Percentiles rank a stretch among this genome's conserved stretches.
Evolutionary conservation across 2,888 invertebrate genomes (phyloP).

Genomic region (Pyrgus malvae): DNA sequence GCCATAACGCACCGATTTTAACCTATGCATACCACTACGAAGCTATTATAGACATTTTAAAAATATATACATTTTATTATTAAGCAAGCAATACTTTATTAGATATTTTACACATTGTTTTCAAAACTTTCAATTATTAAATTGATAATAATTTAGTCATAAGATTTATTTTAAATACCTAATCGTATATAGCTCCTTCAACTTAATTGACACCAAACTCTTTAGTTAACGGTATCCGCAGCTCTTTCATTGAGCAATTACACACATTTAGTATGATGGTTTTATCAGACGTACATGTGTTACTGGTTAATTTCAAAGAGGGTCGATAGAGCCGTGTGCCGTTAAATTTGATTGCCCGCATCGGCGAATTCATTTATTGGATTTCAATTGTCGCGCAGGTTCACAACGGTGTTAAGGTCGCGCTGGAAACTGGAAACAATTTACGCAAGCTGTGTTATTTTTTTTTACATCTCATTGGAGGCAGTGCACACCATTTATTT

Average conservation of each 20-base stretch:
- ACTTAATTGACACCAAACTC: too few relatives aligned
- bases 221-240: not conserved
- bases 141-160: too few relatives aligned
- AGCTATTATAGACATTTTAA: too few relatives aligned
- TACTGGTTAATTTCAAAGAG: not conserved
- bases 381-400: slow-evolving; percentile 58
- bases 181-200: too few relatives aligned
- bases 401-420: slow-evolving; percentile 71
- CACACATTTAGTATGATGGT: slow-evolving; percentile 7
- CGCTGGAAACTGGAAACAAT: slow-evolving; percentile 41
- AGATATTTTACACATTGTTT: too few relatives aligned
- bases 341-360: slow-evolving; percentile 61
- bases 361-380: slow-evolving; percentile 53
- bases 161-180: too few relatives aligned
- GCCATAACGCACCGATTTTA: too few relatives aligned
- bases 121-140: too few relatives aligned
- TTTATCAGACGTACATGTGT: slow-evolving; percentile 7
- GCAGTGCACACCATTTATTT: not conserved
- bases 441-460: slow-evolving; percentile 56
- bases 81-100: too few relatives aligned
- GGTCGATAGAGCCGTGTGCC: slow-evolving; percentile 19
- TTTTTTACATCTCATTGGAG: slow-evolving; percentile 29
- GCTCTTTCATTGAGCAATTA: not conserved
- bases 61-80: too few relatives aligned
- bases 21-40: too few relatives aligned